These are phyloP conservation scores for Lytechinus pictus DNA, from an alignment of 35 echinoderm and acorn worm species.

Conservation along the genomic window DNA sequence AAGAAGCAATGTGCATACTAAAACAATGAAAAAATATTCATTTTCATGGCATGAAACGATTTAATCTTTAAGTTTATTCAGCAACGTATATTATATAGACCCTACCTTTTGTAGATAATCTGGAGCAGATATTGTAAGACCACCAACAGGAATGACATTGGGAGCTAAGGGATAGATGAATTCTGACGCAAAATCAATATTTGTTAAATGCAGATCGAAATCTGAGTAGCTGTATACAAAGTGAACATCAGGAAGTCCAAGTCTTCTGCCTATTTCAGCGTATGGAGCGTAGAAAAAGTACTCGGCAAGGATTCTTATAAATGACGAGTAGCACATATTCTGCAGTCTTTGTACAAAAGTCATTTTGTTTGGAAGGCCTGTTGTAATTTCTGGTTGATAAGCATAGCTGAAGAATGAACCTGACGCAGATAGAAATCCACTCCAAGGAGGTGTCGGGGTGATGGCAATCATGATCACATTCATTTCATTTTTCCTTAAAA, in stretches of 20 bases:
- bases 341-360: not conserved
- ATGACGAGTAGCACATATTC: not conserved
- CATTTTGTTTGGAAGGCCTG: not conserved
- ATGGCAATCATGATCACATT: not conserved
- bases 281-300: not conserved
- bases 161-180: not conserved
- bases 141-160: slow-evolving; percentile 7
- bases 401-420: not conserved
- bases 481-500: not conserved
- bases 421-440: not conserved
- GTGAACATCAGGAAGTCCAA: not conserved
- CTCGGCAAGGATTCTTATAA: not conserved
- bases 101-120: not conserved
- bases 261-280: not conserved
- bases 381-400: not conserved
- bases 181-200: not conserved
- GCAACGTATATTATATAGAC: too few species aligned
- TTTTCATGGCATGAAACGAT: too few species aligned
- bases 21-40: too few species aligned
- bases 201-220: not conserved
- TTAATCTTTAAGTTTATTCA: too few species aligned
- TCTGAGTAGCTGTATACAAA: not conserved
- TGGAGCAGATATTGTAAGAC: not conserved
- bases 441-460: not conserved
- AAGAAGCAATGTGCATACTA: too few species aligned